Conservation (phyloP, 2,113 vertebrate genomes). For the Otis tarda region DNA sequence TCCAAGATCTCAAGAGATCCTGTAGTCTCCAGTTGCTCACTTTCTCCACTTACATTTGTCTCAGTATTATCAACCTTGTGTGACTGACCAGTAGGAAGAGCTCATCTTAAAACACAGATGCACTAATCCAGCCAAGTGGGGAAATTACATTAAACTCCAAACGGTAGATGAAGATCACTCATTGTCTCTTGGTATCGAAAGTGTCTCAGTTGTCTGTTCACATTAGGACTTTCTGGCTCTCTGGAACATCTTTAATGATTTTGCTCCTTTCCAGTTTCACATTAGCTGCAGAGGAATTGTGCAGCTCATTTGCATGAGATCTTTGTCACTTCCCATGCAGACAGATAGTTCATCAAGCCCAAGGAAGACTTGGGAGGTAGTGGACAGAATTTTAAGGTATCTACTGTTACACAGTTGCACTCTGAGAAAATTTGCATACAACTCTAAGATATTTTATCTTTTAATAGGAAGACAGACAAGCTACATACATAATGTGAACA, state of each 20-base stretch:
- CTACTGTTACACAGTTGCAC: background rate
- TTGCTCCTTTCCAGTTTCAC: background rate
- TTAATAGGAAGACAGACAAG: background rate
- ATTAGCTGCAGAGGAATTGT: background rate
- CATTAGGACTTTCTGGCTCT: background rate
- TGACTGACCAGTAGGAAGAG: background rate
- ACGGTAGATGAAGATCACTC: background rate
- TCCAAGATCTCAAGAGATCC: background rate
- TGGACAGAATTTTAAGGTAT: background rate
- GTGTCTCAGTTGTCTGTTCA: background rate
- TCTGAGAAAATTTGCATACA: background rate
- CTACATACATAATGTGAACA: background rate
- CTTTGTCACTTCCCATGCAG: background rate
- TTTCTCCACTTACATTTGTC: background rate
- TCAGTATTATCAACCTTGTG: background rate
- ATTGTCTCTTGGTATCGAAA: background rate
- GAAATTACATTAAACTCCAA: background rate
- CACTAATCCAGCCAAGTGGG: background rate
- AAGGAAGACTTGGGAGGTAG: background rate
- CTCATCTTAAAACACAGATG: background rate
- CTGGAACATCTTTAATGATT: background rate
- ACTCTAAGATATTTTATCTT: background rate
- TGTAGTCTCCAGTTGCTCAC: background rate
- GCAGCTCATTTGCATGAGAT: background rate
- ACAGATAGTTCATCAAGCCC: background rate